Base-by-base conservation (phyloP, 2,888 invertebrate genomes). In the Lacanobia oleracea region DNA sequence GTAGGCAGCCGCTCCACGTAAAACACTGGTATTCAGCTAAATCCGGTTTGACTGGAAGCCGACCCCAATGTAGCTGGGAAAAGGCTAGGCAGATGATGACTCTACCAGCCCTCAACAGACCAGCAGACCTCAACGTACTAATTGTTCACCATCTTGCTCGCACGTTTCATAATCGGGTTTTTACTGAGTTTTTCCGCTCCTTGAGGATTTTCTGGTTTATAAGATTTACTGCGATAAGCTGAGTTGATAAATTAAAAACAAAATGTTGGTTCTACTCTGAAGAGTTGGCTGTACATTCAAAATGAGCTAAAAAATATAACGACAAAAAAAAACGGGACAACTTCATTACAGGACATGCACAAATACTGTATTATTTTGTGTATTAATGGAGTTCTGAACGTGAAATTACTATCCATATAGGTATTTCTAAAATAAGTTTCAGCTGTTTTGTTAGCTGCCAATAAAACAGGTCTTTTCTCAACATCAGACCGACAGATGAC, bases 301-400 rank as follows among this genome's bases (percentile, higher is more conserved):
- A n/a, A 59, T 51, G 14, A 23, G 21, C 18, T 9, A 75, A 51
- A 77, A 57, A 23, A 27, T 21, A 21, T 33, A n/a, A 60, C 18
- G 3, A 71, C 48, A 45, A 50, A 76, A 63, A 23, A n/a, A 23
- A 40, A 68, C 51, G 27, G 21, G 27, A 78, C 51, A 40, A 53
- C 33, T 61, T 33, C 16, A 61, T 21, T 43, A 70, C 61, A 37
- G 21, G 27, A 63, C 75, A 75, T 75, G 72, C 75, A 75, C 72
- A 62, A 37, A 7, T 21, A 51, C 7, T 63, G 48, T 50, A 66
- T 16, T 27, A 27, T 67, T 23, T 12, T 27, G 27, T 43, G 68
- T 33, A 12, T 67, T 12, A 23, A 50, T n/a, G 27, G 27, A 33
- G 23, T 8, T 40, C 18, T 48, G 18, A 14, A 6, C 45, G 21